Evolutionary conservation across 2,797 vertebrate genomes (phyloP).

Genomic region (Perodicticus potto): DNA sequence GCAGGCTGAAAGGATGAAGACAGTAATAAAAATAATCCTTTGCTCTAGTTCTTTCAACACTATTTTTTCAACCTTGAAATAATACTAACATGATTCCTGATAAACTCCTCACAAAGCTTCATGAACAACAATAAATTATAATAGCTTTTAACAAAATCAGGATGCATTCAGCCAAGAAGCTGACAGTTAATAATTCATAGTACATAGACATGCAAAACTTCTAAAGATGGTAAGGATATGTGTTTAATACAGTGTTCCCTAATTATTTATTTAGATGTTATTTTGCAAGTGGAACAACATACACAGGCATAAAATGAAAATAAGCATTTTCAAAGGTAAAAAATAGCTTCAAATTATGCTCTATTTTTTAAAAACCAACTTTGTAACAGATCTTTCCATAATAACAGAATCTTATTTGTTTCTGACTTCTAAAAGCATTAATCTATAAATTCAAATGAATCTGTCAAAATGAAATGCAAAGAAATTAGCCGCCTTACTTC

Average conservation of each 20-base stretch:
- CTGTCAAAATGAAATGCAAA: neutral
- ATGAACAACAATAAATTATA: constrained; percentile 26
- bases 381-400: neutral
- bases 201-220: neutral
- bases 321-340: constrained; percentile 36
- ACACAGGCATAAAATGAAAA: neutral
- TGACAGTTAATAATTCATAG: constrained; percentile 16
- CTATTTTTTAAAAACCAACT: neutral
- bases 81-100: neutral
- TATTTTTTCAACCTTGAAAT: constrained; percentile 47
- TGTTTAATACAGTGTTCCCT: neutral
- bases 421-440: neutral
- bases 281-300: neutral
- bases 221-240: neutral
- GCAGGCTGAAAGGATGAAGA: neutral
- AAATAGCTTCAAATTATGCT: constrained; percentile 17
- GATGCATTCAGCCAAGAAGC: constrained; percentile 23
- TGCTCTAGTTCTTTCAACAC: constrained; percentile 1
- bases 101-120: constrained; percentile 29
- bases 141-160: neutral
- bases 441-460: neutral
- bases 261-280: neutral
- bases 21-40: constrained; percentile 10
- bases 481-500: constrained; percentile 90
- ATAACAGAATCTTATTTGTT: neutral